These are phyloP conservation scores for Amphiprion clarkii DNA, from an alignment of 2,797 vertebrate genomes.

Conservation along the genomic window DNA sequence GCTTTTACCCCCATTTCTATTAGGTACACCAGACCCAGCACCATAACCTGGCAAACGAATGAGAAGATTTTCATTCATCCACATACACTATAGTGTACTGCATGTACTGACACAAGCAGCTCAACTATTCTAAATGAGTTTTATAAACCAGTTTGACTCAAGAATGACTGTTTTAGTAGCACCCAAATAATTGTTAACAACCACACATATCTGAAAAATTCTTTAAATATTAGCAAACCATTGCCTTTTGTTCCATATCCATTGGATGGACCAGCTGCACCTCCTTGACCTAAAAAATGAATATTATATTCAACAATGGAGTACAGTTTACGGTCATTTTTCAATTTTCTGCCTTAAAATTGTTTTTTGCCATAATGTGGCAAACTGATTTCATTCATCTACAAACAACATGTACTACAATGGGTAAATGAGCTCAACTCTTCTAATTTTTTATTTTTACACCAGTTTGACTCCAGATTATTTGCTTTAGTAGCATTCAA, in stretches of 20 bases:
- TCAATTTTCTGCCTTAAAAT: background rate
- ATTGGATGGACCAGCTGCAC: conserved; percentile 30
- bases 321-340: background rate
- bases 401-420: too few relatives aligned
- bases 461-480: too few relatives aligned
- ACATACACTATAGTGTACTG: too few relatives aligned
- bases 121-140: background rate
- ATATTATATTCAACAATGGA: background rate
- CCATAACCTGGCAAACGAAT: conserved; percentile 37
- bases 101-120: too few relatives aligned
- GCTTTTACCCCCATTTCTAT: too few relatives aligned
- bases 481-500: background rate
- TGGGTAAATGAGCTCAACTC: too few relatives aligned
- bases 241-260: conserved; percentile 52
- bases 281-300: conserved; percentile 33
- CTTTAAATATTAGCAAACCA: conserved; percentile 7
- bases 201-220: background rate
- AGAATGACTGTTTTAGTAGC: background rate
- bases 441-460: too few relatives aligned
- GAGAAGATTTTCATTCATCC: background rate
- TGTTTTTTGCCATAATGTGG: conserved; percentile 37
- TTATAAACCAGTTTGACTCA: background rate
- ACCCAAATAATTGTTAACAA: background rate
- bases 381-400: background rate
- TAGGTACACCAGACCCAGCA: background rate